These are phyloP conservation scores for Bos javanicus DNA, from an alignment of 2,113 vertebrate species.

Conservation along the genomic window DNA sequence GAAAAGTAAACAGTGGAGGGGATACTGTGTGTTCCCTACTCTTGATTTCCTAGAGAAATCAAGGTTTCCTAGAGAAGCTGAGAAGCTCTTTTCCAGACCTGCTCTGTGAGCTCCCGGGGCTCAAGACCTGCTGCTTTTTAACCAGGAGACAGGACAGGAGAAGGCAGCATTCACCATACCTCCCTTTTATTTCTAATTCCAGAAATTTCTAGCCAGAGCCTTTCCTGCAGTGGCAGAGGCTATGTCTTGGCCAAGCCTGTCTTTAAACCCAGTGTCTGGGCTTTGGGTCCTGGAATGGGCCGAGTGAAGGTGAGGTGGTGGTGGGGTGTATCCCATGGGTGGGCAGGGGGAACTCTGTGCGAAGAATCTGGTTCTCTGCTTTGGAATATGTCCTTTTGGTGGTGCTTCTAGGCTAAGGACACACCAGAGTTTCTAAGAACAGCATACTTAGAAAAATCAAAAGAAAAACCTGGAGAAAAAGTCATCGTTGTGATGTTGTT, in stretches of 20 bases:
- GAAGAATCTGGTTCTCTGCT: background rate
- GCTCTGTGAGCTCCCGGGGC: background rate
- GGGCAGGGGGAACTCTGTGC: background rate
- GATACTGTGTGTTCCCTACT: background rate
- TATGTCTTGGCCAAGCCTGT: background rate
- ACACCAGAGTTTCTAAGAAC: background rate
- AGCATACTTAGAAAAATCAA: background rate
- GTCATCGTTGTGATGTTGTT: background rate
- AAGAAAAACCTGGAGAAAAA: background rate
- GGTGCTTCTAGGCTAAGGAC: background rate
- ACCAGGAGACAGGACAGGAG: accelerated
- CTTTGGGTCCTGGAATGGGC: background rate
- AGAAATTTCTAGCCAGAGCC: background rate
- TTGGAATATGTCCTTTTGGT: background rate
- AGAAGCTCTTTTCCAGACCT: background rate
- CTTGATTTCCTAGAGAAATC: background rate
- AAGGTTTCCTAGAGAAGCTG: background rate
- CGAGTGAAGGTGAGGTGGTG: accelerated
- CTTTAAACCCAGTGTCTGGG: background rate
- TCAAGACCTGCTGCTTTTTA: background rate
- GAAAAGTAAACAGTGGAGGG: background rate
- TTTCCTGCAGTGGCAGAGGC: background rate
- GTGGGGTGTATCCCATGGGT: background rate
- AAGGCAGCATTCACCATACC: accelerated
- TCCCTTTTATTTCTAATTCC: background rate